Evolutionary conservation across 2,797 vertebrate species (phyloP), one percentile per base, ranked within the genome.

Genomic region (Erpetoichthys calabaricus): DNA sequence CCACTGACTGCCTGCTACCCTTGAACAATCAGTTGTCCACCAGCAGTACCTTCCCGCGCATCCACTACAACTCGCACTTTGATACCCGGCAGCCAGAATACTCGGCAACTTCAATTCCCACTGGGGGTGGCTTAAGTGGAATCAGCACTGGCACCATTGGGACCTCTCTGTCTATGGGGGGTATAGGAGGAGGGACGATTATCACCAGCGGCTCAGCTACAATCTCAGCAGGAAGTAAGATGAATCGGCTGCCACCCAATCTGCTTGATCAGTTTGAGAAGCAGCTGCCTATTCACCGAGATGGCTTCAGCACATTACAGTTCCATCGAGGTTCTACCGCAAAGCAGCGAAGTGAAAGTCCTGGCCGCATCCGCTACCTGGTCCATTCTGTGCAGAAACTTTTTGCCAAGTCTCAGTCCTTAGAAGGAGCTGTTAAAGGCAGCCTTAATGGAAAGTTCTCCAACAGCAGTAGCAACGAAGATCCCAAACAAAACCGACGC

Each of bases 331-430:
- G 87, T 0, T 73, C 85, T 0, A 90, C 90, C 1, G 77, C 81
- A 0, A 87, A 98, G 75, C 91, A 96, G 78, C 89, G 93, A 1
- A 94, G 91, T 0, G 96, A 99, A 78, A 98, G 95, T 71, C 95
- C 96, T 0, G 95, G 96, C 1, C 91, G 91, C 61, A 99, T 99
- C 60, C 94, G 96, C 57, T 96, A 98, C 77, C 86, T 99, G 64
- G 86, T 99, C 57, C 91, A 98, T 70, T 98, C 96, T 0, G 94
- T 99, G 57, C 94, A 98, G 73, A 93, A 97, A 75, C 96, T 99
- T 56, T 99, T 99, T 1, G 91, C 94, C 57, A 99, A 99, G 75
- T 97, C 95, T 0, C 95, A 97, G 75, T 98, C 94, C 0, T 73
- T 98, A 69, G 96, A 99, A 74, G 88, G 86, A 10, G 88, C 91